A percentile compares a stretch with the other conserved stretches of the same genome.
Conservation (phyloP, 2,888 invertebrate species). For the Sarcophaga rosellei region DNA sequence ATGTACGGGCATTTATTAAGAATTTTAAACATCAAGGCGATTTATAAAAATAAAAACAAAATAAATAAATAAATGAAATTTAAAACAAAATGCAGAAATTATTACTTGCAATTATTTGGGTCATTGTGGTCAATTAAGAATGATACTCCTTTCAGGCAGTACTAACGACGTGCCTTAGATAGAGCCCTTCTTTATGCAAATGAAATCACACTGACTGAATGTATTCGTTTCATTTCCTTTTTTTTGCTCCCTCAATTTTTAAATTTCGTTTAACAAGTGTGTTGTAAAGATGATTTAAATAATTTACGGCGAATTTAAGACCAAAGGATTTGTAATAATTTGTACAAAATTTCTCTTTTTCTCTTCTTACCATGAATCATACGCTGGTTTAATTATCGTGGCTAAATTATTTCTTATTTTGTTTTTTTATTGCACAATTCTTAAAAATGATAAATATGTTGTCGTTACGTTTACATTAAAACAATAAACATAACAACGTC, state of each 20-base stretch:
- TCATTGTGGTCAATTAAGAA: background rate
- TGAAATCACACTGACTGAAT: too few species aligned
- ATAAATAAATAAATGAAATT: conserved; percentile 13
- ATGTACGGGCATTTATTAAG: background rate
- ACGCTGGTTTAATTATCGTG: conserved; percentile 8
- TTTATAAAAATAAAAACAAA: conserved; percentile 8
- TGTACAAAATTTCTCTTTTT: conserved; percentile 39
- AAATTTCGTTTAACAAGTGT: too few species aligned
- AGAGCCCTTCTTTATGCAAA: too few species aligned
- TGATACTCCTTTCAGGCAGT: background rate
- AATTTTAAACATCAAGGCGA: too few species aligned
- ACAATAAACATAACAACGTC: conserved; percentile 32
- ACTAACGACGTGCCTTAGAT: too few species aligned
- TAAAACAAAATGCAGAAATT: conserved; percentile 24
- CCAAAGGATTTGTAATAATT: conserved; percentile 38
- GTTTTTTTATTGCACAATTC: conserved; percentile 31
- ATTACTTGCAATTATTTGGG: background rate
- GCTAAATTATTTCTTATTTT: conserved; percentile 1
- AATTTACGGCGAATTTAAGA: background rate
- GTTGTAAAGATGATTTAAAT: background rate
- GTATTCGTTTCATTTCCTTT: too few species aligned
- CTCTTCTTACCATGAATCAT: conserved; percentile 32
- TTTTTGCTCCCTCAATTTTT: too few species aligned
- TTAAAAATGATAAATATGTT: conserved; percentile 4
- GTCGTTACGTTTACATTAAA: conserved; percentile 9